Conservation (phyloP, 2,113 vertebrate genomes). For the Paedocypris sp. region DNA sequence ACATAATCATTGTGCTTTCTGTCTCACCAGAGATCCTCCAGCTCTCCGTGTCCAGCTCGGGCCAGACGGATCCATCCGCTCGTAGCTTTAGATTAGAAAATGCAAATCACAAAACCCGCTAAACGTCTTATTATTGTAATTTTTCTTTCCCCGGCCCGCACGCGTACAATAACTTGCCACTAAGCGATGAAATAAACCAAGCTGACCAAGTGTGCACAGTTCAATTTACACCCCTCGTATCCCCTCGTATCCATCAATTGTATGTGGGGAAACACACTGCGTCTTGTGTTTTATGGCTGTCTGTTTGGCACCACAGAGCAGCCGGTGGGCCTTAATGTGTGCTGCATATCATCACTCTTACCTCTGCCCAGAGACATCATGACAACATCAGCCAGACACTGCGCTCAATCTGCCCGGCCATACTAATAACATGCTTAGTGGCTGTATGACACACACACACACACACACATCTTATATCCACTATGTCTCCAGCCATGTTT, state of each 20-base stretch:
- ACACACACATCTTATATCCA: neutral
- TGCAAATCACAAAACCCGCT: neutral
- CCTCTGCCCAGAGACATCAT: slow-evolving; percentile 1
- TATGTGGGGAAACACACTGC: slow-evolving; percentile 44
- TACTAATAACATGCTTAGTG: slow-evolving; percentile 14
- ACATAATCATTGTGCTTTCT: slow-evolving; percentile 18
- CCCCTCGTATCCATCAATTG: slow-evolving; percentile 18
- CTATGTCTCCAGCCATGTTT: neutral
- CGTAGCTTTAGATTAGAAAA: neutral
- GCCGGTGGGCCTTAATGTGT: neutral
- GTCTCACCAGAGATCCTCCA: too few relatives aligned
- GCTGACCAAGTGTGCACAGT: neutral
- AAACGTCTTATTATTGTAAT: too few relatives aligned
- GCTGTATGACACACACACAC: neutral
- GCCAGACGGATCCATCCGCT: too few relatives aligned
- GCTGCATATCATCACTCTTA: slow-evolving; percentile 24
- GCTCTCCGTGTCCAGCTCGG: too few relatives aligned
- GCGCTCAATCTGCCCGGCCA: slow-evolving; percentile 19
- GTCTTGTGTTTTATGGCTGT: neutral
- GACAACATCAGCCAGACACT: slow-evolving; percentile 15
- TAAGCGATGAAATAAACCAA: neutral
- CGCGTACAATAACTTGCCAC: neutral
- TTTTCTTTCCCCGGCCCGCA: too few relatives aligned
- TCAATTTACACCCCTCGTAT: neutral
- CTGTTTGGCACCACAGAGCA: slow-evolving; percentile 30